phyloP scores from a whole-genome alignment of 1,140 invertebrate genomes.

The Philotrypesis tridentata region DNA sequence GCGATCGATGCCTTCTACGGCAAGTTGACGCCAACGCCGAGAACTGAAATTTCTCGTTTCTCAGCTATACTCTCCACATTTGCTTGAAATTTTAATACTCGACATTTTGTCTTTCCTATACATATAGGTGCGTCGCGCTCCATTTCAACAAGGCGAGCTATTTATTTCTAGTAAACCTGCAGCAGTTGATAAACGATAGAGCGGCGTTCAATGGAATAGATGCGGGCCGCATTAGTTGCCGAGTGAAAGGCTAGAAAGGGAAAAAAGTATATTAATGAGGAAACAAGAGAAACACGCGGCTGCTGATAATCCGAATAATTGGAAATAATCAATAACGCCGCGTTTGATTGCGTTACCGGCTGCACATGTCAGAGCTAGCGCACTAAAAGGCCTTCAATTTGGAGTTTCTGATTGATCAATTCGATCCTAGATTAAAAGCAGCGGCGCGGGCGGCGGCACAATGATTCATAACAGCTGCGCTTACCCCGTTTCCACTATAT shows the following conservation, averaged over 20 bases:
- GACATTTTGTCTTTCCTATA: too few relatives aligned
- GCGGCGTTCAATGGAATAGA: too few relatives aligned
- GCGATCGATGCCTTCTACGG: conserved; percentile 19
- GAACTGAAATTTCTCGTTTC: conserved; percentile 14
- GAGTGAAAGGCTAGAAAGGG: too few relatives aligned
- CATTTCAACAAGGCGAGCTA: too few relatives aligned
- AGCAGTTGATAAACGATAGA: too few relatives aligned
- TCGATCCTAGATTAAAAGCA: conserved; percentile 41
- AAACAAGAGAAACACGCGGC: neutral
- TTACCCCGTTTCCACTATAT: conserved; percentile 28
- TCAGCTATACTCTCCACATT: too few relatives aligned
- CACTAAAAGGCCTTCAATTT: conserved; percentile 40
- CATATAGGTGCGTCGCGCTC: too few relatives aligned
- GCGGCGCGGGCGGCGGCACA: neutral
- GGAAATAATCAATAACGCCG: conserved; percentile 19
- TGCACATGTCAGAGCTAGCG: conserved; percentile 2
- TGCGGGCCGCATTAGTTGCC: too few relatives aligned
- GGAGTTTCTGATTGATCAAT: conserved; percentile 43
- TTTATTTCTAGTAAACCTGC: too few relatives aligned
- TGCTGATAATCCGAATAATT: conserved; percentile 9
- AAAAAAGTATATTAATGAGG: neutral
- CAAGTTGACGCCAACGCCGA: neutral
- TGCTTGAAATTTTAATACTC: conserved; percentile 23
- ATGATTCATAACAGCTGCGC: conserved; percentile 43
- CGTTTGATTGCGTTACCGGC: conserved; percentile 22